Conservation (phyloP, 2,797 vertebrate genomes). For the Schizothorax lantsangensis region DNA sequence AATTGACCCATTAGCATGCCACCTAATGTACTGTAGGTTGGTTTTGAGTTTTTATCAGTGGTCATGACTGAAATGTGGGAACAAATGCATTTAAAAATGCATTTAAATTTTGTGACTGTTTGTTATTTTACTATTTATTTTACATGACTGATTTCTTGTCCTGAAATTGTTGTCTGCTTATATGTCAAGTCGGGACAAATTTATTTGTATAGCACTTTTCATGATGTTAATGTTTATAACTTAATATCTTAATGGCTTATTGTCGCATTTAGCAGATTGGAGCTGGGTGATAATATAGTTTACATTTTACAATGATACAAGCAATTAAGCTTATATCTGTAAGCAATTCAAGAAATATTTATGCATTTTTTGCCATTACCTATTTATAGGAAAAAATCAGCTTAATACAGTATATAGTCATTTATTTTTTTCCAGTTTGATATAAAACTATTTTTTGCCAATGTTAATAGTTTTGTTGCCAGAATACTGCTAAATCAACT, state of each 20-base stretch:
- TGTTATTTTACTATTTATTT: background rate
- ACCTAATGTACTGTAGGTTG: background rate
- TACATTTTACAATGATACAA: background rate
- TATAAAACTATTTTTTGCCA: background rate
- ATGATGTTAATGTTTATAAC: background rate
- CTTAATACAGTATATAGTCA: background rate
- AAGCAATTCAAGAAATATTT: background rate
- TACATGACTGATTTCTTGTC: background rate
- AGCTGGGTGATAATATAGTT: background rate
- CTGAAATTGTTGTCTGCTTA: background rate
- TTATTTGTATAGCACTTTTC: background rate
- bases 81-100: background rate
- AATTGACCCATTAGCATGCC: background rate
- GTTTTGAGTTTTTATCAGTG: background rate
- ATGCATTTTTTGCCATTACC: background rate
- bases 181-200: background rate
- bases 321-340: background rate
- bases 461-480: background rate
- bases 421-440: background rate
- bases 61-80: background rate
- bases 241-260: background rate
- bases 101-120: background rate
- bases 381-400: background rate
- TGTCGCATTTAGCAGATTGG: background rate
- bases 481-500: background rate